These are phyloP conservation scores for Troides helena DNA, from an alignment of 2,888 invertebrate species.

Conservation along the genomic window DNA sequence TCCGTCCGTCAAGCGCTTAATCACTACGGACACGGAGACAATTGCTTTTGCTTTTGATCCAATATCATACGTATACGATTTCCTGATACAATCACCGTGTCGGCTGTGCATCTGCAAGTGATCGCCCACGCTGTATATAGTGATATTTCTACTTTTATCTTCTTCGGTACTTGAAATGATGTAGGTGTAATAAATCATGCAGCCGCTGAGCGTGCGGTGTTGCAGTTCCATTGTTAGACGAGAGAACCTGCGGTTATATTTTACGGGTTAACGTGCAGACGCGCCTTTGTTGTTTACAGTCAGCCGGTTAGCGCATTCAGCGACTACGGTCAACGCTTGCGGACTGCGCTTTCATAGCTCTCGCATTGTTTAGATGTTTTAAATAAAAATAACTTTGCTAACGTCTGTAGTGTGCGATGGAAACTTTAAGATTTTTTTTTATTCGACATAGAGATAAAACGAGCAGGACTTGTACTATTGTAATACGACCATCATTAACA, in stretches of 20 bases:
- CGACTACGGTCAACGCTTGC: not conserved
- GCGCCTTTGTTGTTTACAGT: slow-evolving; percentile 15
- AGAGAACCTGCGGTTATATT: slow-evolving; percentile 40
- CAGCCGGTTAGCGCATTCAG: slow-evolving; percentile 2
- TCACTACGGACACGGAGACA: too few relatives aligned
- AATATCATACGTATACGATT: too few relatives aligned
- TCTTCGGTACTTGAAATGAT: not conserved
- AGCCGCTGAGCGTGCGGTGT: slow-evolving; percentile 23
- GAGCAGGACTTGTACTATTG: too few relatives aligned
- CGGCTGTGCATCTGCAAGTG: too few relatives aligned
- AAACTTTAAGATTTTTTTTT: not conserved
- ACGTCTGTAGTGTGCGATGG: not conserved
- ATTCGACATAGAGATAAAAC: too few relatives aligned
- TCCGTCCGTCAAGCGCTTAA: too few relatives aligned
- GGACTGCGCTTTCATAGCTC: not conserved
- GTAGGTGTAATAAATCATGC: slow-evolving; percentile 11
- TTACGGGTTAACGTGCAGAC: slow-evolving; percentile 33
- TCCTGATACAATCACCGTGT: too few relatives aligned
- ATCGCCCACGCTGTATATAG: not conserved
- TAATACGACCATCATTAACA: too few relatives aligned
- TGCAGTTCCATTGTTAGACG: slow-evolving; percentile 30
- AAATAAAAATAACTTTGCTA: not conserved
- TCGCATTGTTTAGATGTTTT: not conserved
- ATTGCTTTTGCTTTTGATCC: too few relatives aligned
- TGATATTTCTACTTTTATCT: not conserved